A percentile compares a stretch with the other conserved stretches of the same genome.
Evolutionary conservation across 2,888 invertebrate genomes (phyloP).

Genomic region (Cylindroiulus punctatus): DNA sequence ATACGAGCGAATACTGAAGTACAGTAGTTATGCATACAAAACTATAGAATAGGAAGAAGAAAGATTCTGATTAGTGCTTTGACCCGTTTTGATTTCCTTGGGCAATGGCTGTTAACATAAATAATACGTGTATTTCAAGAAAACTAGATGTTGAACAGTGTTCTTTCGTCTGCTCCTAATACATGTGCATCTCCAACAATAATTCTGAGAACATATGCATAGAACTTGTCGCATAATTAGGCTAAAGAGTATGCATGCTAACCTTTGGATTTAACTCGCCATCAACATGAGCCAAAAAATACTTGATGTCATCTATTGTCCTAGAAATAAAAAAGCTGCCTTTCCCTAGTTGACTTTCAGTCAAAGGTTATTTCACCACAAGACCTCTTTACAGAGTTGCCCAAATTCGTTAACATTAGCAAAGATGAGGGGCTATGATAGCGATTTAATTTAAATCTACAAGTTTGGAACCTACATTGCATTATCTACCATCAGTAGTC

Average conservation of each 20-base stretch:
- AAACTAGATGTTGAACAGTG: neutral
- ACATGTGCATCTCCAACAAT: neutral
- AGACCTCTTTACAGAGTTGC: neutral
- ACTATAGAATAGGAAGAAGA: neutral
- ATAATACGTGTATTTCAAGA: neutral
- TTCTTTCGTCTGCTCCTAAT: neutral
- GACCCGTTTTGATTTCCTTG: neutral
- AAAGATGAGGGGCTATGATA: too few relatives aligned
- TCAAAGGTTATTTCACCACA: neutral
- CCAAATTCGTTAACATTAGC: neutral
- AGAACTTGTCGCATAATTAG: neutral
- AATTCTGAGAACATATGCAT: neutral
- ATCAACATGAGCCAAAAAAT: neutral
- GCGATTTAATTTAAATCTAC: too few relatives aligned
- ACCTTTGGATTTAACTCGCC: neutral
- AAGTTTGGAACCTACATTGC: too few relatives aligned
- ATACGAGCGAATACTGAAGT: neutral
- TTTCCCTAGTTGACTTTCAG: neutral
- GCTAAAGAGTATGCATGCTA: conserved; percentile 18
- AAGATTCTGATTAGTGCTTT: neutral
- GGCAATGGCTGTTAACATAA: conserved; percentile 3
- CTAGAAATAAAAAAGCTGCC: neutral
- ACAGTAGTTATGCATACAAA: conserved; percentile 14
- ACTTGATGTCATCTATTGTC: neutral
- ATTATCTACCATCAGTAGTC: too few relatives aligned